phyloP scores from a whole-genome alignment of 2,888 invertebrate species.

The Prosopocoilus inquinatus region DNA sequence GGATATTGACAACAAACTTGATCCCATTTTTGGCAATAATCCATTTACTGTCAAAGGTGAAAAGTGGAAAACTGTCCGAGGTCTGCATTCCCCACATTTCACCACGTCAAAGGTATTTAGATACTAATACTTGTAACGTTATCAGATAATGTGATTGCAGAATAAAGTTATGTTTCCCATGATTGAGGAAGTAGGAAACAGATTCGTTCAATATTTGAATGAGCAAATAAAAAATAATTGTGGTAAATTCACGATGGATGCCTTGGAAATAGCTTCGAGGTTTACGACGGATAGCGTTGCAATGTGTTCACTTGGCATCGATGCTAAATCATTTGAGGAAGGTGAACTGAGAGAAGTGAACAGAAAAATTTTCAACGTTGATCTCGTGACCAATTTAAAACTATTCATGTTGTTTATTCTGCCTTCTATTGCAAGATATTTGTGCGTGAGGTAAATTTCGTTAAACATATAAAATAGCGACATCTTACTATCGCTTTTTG shows the following conservation, averaged over 20 bases:
- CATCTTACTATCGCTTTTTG: no score
- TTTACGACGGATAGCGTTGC: constrained; percentile 47
- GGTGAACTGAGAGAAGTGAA: constrained; percentile 37
- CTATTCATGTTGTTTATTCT: constrained; percentile 10
- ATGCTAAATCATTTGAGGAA: constrained; percentile 41
- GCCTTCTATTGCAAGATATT: constrained; percentile 4
- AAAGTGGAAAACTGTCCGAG: constrained; percentile 53
- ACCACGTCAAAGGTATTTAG: constrained; percentile 46
- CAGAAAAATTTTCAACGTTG: constrained; percentile 37
- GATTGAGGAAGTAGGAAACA: constrained; percentile 45
- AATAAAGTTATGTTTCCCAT: constrained; percentile 51
- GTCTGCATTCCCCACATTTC: constrained; percentile 53
- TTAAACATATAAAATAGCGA: neutral
- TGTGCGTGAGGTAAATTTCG: constrained; percentile 3
- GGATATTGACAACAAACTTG: constrained; percentile 40
- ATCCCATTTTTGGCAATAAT: constrained; percentile 52
- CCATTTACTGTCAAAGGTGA: constrained; percentile 52
- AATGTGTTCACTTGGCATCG: constrained; percentile 46
- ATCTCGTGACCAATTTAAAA: constrained; percentile 8
- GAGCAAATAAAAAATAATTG: constrained; percentile 30
- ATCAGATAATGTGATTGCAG: constrained; percentile 4
- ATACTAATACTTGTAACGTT: neutral
- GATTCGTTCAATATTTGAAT: constrained; percentile 43
- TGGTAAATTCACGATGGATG: constrained; percentile 39
- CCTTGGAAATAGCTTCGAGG: constrained; percentile 42